Conservation (phyloP, 1,140 invertebrate species). For the Leucophenga varia region DNA sequence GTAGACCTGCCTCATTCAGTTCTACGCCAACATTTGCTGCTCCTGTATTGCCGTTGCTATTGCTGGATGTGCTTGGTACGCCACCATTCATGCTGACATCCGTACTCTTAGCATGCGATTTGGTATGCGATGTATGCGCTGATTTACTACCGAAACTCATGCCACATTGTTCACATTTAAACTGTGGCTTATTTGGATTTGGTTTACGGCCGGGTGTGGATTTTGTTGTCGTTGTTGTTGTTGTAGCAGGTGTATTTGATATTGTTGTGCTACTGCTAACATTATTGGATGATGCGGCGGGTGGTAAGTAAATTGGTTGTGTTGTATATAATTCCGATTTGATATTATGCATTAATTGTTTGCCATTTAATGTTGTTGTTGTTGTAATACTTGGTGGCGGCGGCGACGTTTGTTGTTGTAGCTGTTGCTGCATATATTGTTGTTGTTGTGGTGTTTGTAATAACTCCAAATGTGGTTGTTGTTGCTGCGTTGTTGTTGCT, state of each 20-base stretch:
- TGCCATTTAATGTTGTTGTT: constrained; percentile 15
- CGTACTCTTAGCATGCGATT: constrained; percentile 58
- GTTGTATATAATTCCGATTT: constrained; percentile 22
- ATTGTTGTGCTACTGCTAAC: constrained; percentile 1
- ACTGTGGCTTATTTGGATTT: constrained; percentile 43
- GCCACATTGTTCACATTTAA: constrained; percentile 62
- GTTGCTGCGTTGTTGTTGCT: constrained; percentile 6
- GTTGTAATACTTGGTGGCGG: constrained; percentile 41
- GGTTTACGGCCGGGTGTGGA: constrained; percentile 23
- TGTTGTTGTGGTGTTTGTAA: constrained; percentile 16
- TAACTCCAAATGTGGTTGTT: too few species aligned
- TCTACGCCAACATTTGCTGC: constrained; percentile 20
- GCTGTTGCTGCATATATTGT: constrained; percentile 29
- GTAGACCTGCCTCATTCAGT: constrained; percentile 36
- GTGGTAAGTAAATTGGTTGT: neutral
- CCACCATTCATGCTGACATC: constrained; percentile 20
- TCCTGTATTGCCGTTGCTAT: neutral
- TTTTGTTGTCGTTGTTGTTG: constrained; percentile 3
- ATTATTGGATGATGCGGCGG: constrained; percentile 4
- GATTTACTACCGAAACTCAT: constrained; percentile 64
- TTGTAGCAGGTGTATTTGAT: constrained; percentile 8
- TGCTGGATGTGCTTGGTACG: neutral
- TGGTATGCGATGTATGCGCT: constrained; percentile 63
- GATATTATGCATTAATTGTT: constrained; percentile 9
- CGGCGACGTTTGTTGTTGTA: constrained; percentile 28